These are phyloP conservation scores for Latrodectus geometricus DNA, from an alignment of 1,140 invertebrate genomes.

Conservation along the genomic window DNA sequence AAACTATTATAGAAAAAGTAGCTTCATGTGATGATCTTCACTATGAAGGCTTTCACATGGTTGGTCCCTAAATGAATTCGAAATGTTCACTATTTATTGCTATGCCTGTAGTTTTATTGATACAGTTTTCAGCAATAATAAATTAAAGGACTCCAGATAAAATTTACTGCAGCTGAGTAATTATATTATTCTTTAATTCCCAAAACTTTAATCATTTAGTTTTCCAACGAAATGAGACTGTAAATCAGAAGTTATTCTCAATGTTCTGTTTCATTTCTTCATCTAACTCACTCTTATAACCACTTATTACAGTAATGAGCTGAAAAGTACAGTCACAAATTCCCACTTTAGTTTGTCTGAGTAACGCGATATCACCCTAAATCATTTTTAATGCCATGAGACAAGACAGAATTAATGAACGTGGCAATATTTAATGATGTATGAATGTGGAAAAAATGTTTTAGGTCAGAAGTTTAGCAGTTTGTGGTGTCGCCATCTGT, in stretches of 20 bases:
- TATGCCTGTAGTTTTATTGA: too few relatives aligned
- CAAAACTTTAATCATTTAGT: background rate
- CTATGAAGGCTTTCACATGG: too few relatives aligned
- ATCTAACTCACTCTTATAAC: constrained; percentile 16
- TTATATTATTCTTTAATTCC: constrained; percentile 9
- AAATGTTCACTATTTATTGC: too few relatives aligned
- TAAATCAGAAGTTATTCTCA: constrained; percentile 15
- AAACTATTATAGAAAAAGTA: too few relatives aligned
- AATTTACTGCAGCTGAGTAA: background rate
- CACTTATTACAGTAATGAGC: constrained; percentile 43
- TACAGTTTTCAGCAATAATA: background rate
- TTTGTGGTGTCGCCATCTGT: constrained; percentile 48
- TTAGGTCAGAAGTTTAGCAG: background rate
- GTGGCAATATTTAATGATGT: constrained; percentile 25
- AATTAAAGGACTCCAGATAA: constrained; percentile 4
- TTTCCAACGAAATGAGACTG: background rate
- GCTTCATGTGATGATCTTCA: too few relatives aligned
- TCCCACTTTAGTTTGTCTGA: background rate
- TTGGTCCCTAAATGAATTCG: too few relatives aligned
- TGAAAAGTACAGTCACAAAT: constrained; percentile 33
- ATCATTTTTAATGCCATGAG: constrained; percentile 36
- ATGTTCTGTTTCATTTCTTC: constrained; percentile 3
- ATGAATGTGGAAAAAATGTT: constrained; percentile 12
- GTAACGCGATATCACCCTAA: constrained; percentile 19
- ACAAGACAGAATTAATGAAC: constrained; percentile 59